Evolutionary conservation across 2,113 vertebrate genomes (phyloP).

Genomic region (Corythaixoides concolor): DNA sequence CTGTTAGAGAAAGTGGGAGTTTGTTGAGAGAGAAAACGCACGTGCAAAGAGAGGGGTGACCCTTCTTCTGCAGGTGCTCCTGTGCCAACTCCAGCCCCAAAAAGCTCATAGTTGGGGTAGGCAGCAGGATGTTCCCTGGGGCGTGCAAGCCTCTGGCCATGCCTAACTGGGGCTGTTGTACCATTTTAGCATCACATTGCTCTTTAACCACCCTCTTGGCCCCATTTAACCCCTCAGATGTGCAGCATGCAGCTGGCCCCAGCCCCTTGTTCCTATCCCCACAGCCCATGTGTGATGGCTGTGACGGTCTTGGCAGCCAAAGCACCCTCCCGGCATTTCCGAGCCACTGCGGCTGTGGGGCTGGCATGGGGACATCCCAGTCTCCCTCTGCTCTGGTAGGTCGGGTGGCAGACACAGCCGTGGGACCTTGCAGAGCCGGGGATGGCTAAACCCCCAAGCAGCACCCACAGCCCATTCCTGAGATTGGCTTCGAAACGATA

Average conservation of each 20-base stretch:
- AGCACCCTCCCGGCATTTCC: neutral
- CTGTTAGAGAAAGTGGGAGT: neutral
- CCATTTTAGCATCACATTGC: neutral
- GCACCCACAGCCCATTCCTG: neutral
- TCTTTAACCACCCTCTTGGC: neutral
- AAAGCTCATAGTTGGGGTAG: neutral
- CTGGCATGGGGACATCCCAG: neutral
- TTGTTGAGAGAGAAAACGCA: neutral
- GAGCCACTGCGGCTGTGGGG: neutral
- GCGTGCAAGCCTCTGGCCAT: neutral
- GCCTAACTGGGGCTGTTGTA: accelerated
- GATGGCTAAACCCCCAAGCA: neutral
- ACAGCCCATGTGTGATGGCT: neutral
- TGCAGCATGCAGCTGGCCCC: neutral
- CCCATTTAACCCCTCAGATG: neutral
- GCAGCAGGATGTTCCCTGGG: neutral
- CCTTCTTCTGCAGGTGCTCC: neutral
- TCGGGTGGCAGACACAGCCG: neutral
- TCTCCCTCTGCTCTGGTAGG: neutral
- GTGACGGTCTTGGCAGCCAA: neutral
- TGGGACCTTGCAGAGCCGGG: neutral
- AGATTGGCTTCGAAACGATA: neutral
- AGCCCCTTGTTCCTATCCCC: neutral
- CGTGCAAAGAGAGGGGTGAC: neutral
- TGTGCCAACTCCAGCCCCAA: neutral